Conservation (phyloP, 1,140 invertebrate species). For the Hyles vespertilio region DNA sequence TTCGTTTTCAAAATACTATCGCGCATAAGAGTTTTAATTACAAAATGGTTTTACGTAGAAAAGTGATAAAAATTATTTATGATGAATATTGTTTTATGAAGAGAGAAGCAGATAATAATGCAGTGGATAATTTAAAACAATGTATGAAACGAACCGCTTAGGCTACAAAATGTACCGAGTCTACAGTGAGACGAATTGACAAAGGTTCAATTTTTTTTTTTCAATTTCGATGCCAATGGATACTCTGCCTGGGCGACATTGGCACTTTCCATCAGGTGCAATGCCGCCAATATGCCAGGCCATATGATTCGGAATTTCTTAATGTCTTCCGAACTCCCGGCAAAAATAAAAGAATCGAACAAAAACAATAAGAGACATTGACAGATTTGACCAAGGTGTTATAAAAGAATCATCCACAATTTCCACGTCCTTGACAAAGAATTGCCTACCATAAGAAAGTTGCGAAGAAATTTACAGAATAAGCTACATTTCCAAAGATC, state of each 20-base stretch:
- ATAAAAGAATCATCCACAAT: constrained; percentile 22
- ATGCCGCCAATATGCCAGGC: too few species aligned
- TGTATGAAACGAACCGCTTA: constrained; percentile 16
- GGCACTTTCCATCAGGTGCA: too few species aligned
- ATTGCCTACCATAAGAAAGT: constrained; percentile 17
- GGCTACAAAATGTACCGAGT: constrained; percentile 21
- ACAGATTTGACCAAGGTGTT: constrained; percentile 23
- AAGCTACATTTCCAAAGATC: constrained; percentile 22
- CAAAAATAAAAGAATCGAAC: constrained; percentile 21
- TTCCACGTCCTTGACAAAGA: constrained; percentile 19
- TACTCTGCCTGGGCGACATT: too few species aligned
- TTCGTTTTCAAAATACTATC: constrained; percentile 4
- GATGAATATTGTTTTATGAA: constrained; percentile 26
- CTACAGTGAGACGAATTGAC: constrained; percentile 21
- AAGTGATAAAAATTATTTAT: constrained; percentile 28
- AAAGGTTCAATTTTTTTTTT: constrained; percentile 13
- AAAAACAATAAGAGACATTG: constrained; percentile 23
- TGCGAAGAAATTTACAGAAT: constrained; percentile 16
- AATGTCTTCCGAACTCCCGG: constrained; percentile 24
- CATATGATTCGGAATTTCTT: constrained; percentile 6
- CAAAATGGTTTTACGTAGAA: constrained; percentile 1
- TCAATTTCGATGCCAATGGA: too few species aligned
- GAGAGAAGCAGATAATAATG: constrained; percentile 16
- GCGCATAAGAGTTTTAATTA: neutral
- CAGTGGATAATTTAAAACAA: constrained; percentile 19